Evolutionary conservation across 2,113 vertebrate genomes (phyloP).

Genomic region (Verasper variegatus): DNA sequence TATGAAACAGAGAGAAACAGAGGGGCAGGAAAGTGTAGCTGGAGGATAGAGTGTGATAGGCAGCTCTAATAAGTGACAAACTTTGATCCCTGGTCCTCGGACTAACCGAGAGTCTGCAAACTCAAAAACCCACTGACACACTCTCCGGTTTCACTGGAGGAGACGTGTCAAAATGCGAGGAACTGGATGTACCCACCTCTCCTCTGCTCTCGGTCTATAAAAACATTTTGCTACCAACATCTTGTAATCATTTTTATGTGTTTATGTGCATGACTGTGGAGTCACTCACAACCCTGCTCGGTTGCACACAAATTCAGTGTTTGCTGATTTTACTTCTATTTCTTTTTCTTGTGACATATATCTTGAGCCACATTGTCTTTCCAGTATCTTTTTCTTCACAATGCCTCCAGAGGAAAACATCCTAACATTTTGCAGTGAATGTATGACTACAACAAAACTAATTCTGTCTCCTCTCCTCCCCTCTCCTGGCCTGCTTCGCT

Average conservation of each 20-base stretch:
- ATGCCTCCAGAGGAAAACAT: constrained; percentile 29
- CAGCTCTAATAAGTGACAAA: constrained; percentile 56
- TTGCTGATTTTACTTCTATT: constrained; percentile 38
- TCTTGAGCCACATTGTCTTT: constrained; percentile 24
- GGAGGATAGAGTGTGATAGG: constrained; percentile 59
- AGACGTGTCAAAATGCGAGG: background rate
- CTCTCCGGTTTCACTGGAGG: constrained; percentile 1
- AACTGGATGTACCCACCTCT: constrained; percentile 6
- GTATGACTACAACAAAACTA: constrained; percentile 48
- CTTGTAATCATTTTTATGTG: too few species aligned
- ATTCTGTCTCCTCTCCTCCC: constrained; percentile 49
- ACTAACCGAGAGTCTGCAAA: constrained; percentile 35
- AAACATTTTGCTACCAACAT: too few species aligned
- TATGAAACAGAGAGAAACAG: constrained; percentile 14
- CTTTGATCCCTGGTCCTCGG: constrained; percentile 59
- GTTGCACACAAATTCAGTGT: constrained; percentile 36
- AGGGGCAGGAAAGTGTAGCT: constrained; percentile 46
- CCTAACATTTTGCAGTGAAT: constrained; percentile 34
- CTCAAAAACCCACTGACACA: constrained; percentile 24
- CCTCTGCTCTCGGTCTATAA: background rate
- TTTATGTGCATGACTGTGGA: background rate
- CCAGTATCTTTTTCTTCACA: constrained; percentile 2
- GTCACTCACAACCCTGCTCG: background rate
- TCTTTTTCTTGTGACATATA: constrained; percentile 29
- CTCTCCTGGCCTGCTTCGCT: constrained; percentile 5